Evolutionary conservation across 2,888 invertebrate genomes (phyloP).

Genomic region (Salticus scenicus): DNA sequence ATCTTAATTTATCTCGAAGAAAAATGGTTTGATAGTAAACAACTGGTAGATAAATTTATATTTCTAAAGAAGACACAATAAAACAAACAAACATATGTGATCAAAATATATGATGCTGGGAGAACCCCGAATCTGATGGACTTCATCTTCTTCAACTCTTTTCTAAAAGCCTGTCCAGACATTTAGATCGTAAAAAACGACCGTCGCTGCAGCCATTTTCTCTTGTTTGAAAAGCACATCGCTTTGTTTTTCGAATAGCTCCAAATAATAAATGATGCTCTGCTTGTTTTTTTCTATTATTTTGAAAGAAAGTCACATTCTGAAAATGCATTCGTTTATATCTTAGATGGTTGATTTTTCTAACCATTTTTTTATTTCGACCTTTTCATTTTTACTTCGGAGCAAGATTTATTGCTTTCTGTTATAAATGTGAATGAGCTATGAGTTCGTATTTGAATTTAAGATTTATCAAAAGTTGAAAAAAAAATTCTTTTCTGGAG

Average conservation of each 20-base stretch:
- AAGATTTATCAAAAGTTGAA: no score
- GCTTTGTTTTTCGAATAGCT: not conserved
- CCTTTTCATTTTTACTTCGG: not conserved
- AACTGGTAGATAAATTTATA: no score
- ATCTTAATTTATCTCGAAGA: no score
- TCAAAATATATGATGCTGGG: no score
- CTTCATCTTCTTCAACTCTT: not conserved
- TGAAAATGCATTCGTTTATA: not conserved
- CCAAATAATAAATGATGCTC: not conserved
- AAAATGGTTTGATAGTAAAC: no score
- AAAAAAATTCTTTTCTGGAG: no score
- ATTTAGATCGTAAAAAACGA: not conserved
- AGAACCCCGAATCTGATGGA: not conserved
- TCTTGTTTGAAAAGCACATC: not conserved
- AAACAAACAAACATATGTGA: no score
- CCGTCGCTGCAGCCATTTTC: not conserved
- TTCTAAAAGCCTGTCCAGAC: not conserved
- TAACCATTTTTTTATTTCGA: not conserved
- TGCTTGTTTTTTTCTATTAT: not conserved
- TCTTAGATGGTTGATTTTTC: slow-evolving; percentile 4
- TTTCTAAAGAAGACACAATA: no score
- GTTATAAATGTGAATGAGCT: not conserved
- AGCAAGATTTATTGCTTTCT: not conserved
- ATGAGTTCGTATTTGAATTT: not conserved
- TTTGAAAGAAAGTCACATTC: not conserved